Conservation (phyloP, 2,888 invertebrate species). For the Leptopterna dolabrata region DNA sequence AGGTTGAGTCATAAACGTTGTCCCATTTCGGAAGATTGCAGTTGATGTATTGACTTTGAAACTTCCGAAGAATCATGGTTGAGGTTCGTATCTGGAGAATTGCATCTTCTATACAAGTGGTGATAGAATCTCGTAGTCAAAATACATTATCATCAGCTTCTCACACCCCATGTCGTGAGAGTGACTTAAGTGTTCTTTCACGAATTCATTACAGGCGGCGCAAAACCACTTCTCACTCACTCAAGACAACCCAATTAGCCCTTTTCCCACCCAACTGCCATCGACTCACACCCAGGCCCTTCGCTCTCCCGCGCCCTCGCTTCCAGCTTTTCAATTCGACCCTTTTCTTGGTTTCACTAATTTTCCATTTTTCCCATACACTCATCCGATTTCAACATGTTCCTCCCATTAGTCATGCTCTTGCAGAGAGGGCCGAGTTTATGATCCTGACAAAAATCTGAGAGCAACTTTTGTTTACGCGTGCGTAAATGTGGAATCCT, state of each 20-base stretch:
- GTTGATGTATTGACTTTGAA: not conserved
- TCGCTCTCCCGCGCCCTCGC: not conserved
- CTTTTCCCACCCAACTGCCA: not conserved
- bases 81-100: not conserved
- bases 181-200: slow-evolving; percentile 45
- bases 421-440: too few relatives aligned
- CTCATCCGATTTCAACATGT: too few relatives aligned
- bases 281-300: not conserved
- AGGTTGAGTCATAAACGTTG: too few relatives aligned
- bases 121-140: slow-evolving; percentile 2
- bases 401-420: too few relatives aligned
- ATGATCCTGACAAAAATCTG: too few relatives aligned
- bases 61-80: not conserved
- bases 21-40: too few relatives aligned
- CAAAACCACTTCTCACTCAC: slow-evolving; percentile 48
- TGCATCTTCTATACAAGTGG: not conserved
- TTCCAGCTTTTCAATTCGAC: not conserved
- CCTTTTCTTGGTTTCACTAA: not conserved
- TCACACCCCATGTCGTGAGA: not conserved
- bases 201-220: slow-evolving; percentile 42
- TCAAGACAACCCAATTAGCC: slow-evolving; percentile 49
- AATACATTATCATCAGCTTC: slow-evolving; percentile 24
- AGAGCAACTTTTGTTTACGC: too few relatives aligned
- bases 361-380: too few relatives aligned
- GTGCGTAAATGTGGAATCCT: too few relatives aligned